phyloP scores from a whole-genome alignment of 2,888 invertebrate genomes.

The Lycia hirtaria region DNA sequence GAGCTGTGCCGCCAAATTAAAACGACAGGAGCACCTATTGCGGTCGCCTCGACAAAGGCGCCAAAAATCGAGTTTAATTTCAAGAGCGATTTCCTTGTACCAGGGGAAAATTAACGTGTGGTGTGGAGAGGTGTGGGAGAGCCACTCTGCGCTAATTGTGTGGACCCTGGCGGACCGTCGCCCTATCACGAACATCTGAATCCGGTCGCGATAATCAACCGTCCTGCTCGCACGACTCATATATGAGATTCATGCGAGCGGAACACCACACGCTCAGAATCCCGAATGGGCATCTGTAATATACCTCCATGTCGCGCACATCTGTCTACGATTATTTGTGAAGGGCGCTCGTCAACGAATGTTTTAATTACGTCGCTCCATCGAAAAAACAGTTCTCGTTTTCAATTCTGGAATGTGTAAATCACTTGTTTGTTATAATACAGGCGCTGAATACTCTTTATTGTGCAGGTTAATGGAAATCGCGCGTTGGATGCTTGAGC shows the following conservation, averaged over 20 bases:
- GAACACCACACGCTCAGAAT: too few species aligned
- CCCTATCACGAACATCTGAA: too few species aligned
- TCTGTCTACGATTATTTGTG: slow-evolving; percentile 40
- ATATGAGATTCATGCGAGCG: too few species aligned
- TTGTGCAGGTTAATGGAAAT: slow-evolving; percentile 35
- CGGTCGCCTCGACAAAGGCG: slow-evolving; percentile 46
- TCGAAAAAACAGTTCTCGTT: slow-evolving; percentile 40
- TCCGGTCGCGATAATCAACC: too few species aligned
- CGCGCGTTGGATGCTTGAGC: slow-evolving; percentile 21
- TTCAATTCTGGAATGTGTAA: slow-evolving; percentile 43
- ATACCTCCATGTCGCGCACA: slow-evolving; percentile 35
- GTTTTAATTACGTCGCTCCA: slow-evolving; percentile 49
- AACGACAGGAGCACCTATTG: slow-evolving; percentile 51
- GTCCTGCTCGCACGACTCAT: too few species aligned
- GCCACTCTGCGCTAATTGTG: slow-evolving; percentile 74
- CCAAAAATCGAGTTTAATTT: slow-evolving; percentile 71
- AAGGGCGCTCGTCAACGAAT: slow-evolving; percentile 39
- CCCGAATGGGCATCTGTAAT: too few species aligned
- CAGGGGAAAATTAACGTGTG: slow-evolving; percentile 67
- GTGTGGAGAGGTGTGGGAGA: slow-evolving; percentile 47
- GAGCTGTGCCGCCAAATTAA: slow-evolving; percentile 62
- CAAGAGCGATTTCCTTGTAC: slow-evolving; percentile 68
- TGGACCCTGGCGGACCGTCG: slow-evolving; percentile 52
- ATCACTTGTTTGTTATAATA: slow-evolving; percentile 47
- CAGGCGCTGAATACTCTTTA: slow-evolving; percentile 32